Evolutionary conservation across 2,888 invertebrate genomes (phyloP), one percentile per base, ranked within the genome.

Genomic region (Campoletis raptor): DNA sequence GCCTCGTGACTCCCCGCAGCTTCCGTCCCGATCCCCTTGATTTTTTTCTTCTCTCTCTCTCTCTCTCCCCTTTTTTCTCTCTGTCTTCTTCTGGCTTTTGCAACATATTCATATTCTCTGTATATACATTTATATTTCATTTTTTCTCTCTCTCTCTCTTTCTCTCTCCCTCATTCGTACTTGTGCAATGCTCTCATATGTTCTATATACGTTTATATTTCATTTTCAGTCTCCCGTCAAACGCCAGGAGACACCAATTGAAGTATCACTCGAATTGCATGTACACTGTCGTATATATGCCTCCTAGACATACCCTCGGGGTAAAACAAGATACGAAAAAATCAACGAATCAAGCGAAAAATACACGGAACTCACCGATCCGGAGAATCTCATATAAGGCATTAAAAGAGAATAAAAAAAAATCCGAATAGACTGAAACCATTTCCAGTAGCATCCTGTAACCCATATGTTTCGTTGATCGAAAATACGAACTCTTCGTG

Each of bases 1-100:
- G 85, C 66, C 21, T 82, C 76, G 81, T 70, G 81, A 67, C 72
- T 70, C 67, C 67, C 30, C 66, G 40, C 67, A 72, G 21, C 74
- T 67, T 79, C 57, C 24, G 15, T 57, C 37, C 57, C 69, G 37
- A 52, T 52, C 21, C 5, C 18, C 40, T 70, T 42, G 42, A 61
- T 21, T 61, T 45, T 74, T 21, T 12, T 30, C 12, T 21, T 21
- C 30, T 64, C 24, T 45, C 61, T 48, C 42, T n/a, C 48, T 48
- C 30, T 48, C 10, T 18, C 42, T 30, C 54, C 5, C 30, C 30
- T 48, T 67, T 37, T 30, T 66, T 54, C 52, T 73, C 66, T 42
- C 37, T 24, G 12, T 24, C 61, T 81, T 12, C 10, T 61, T 42
- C 18, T 40, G 10, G 12, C 57, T 30, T 24, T 24, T 21, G 57